These are phyloP conservation scores for Amorpha juglandis DNA, from an alignment of 2,888 invertebrate species.

Conservation along the genomic window DNA sequence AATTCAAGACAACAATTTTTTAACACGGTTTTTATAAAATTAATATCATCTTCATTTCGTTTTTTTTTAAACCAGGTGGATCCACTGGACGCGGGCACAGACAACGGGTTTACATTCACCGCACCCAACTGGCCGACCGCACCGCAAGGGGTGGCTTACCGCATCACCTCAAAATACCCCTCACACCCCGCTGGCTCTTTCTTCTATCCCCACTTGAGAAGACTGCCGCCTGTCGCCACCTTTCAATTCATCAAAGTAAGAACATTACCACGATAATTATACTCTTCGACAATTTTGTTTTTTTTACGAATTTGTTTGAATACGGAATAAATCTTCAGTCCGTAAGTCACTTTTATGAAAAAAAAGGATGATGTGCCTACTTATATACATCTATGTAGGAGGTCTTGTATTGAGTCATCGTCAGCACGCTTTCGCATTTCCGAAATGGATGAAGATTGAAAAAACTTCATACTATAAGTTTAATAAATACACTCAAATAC, in stretches of 20 bases:
- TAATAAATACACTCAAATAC: too few relatives aligned
- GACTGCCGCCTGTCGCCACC: slow-evolving; percentile 94
- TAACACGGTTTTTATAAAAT: too few relatives aligned
- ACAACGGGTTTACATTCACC: slow-evolving; percentile 97
- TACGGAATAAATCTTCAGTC: too few relatives aligned
- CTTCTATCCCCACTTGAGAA: slow-evolving; percentile 94
- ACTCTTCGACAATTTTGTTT: neutral
- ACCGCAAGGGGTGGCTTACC: slow-evolving; percentile 94
- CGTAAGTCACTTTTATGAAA: too few relatives aligned
- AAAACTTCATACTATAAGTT: too few relatives aligned
- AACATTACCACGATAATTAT: neutral
- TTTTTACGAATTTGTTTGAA: neutral
- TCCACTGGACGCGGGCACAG: slow-evolving; percentile 96
- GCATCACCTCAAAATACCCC: slow-evolving; percentile 94
- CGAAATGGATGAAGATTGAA: too few relatives aligned
- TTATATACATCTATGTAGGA: too few relatives aligned
- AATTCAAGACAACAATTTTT: too few relatives aligned
- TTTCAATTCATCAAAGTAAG: slow-evolving; percentile 95
- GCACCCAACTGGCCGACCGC: slow-evolving; percentile 98
- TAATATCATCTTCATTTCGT: neutral
- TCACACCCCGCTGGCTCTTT: slow-evolving; percentile 97
- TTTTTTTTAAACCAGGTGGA: slow-evolving; percentile 85
- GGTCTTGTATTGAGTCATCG: too few relatives aligned
- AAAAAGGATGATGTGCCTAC: too few relatives aligned
- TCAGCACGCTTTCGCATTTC: too few relatives aligned